Evolutionary conservation across 2,113 vertebrate species (phyloP), one percentile per base, ranked within the genome.

Genomic region (Megaleporinus macrocephalus): DNA sequence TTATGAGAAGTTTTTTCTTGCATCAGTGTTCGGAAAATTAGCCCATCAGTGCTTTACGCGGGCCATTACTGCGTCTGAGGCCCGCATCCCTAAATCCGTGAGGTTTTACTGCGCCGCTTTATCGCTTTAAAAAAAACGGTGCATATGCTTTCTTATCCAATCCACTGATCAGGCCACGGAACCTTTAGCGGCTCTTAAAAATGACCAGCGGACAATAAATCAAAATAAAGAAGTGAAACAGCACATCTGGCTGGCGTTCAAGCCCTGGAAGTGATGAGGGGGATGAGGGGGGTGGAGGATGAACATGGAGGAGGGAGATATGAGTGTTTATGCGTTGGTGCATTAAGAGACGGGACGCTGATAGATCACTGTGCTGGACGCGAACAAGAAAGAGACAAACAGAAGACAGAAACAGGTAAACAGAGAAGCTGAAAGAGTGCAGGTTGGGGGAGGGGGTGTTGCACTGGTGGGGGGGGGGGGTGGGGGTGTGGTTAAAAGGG

Each of bases 211-310:
- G 61, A 74, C 18, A 66, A 71, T 51, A 65, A 29, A 80, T 76
- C 5, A 72, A 77, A 63, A 65, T 33, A 24, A 84, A 51, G 62
- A 30, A 1, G 66, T 77, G 74, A 75, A 81, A 85, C 36, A 66
- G 82, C 86, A 87, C 88, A 84, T 73, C 84, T 84, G 86, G 87
- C 87, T 85, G 36, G 73, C 66, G 62, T 73, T 84, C 69, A 70
- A 65, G 44, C 41, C n/a, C 5, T 71, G 70, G 27, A 59, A 70
- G 26, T 80, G 30, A 71, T 51, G 24, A 10, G 4, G 29, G 36
- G 49, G 59, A 80, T 15, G 20, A 26, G 36, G 73, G 51, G 36
- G 74, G n/a, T 14, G 13, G 41, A 44, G 24, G 33, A 29, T 63
- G 36, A 65, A 80, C 36, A 80, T 72, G 63, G 47, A 70, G 33